Percentiles rank a stretch among this genome's conserved stretches.
Conservation (phyloP, 1,140 invertebrate genomes). For the Drosophila bocqueti region DNA sequence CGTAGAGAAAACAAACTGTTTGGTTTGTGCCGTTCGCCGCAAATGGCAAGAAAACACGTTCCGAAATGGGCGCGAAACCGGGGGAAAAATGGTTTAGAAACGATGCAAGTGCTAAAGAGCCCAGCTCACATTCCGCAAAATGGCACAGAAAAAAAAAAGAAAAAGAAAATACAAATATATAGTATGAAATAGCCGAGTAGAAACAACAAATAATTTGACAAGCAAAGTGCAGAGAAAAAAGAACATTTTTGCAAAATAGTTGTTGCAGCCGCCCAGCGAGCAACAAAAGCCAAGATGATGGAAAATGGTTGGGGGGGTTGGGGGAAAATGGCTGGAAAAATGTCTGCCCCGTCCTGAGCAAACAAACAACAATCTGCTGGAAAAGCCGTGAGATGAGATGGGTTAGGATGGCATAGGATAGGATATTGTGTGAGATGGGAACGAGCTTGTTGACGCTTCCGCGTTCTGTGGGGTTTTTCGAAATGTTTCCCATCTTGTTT, state of each 20-base stretch:
- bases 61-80: slow-evolving; percentile 43
- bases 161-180: neutral
- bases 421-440: slow-evolving; percentile 3
- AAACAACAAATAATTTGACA: slow-evolving; percentile 59
- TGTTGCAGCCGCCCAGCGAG: slow-evolving; percentile 11
- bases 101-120: slow-evolving; percentile 12
- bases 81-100: slow-evolving; percentile 27
- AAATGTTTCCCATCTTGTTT: neutral
- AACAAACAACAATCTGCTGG: slow-evolving; percentile 61
- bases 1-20: slow-evolving; percentile 28
- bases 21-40: slow-evolving; percentile 39
- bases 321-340: slow-evolving; percentile 45
- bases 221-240: slow-evolving; percentile 45
- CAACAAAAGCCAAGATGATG: slow-evolving; percentile 13
- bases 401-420: neutral
- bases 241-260: slow-evolving; percentile 52
- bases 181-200: slow-evolving; percentile 14
- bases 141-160: slow-evolving; percentile 15
- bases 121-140: slow-evolving; percentile 27
- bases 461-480: neutral
- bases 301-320: slow-evolving; percentile 26
- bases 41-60: slow-evolving; percentile 71
- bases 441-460: slow-evolving; percentile 27
- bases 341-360: slow-evolving; percentile 39
- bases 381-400: slow-evolving; percentile 22